Base-by-base conservation (phyloP, 2,113 vertebrate species). In the Gorsachius goisagi region DNA sequence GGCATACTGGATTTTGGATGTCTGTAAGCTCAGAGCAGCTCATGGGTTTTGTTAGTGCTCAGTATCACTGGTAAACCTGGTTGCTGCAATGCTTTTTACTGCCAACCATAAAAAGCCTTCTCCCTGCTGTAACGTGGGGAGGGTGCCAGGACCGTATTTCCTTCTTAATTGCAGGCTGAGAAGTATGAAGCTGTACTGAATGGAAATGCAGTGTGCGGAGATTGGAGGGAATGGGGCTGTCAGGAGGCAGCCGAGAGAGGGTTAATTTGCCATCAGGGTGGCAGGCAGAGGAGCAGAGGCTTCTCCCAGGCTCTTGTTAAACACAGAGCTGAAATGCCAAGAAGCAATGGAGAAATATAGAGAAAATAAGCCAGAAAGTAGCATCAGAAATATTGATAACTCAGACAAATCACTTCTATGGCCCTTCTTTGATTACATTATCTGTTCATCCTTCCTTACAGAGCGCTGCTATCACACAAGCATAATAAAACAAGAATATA, bases 401-500 rank as follows among this genome's bases (percentile, higher is more conserved):
- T 74, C 39, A 19, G 64, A 37, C 69, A 90, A 96, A 96, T 93
- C 77, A 72, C 90, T 94, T 76, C 80, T 93, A 0, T 85, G 95
- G 93, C 90, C 92, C 49, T 94, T 39, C 80, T 88, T 93, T 90
- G 92, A 92, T 94, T 88, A 80, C 22, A 11, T 74, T 85, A 53
- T 84, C 94, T 85, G 80, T 66, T 89, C 80, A 56, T 64, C 45
- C 86, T 76, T 41, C 80, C 67, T 90, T 58, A 49, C 83, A 91
- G 72, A 97, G 80, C 12, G 2, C 74, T 82, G 88, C 91, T 82
- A 83, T 83, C 80, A 44, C 88, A 90, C 83, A 93, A 97, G 94
- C 78, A 88, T 96, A 96, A 97, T 94, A 94, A 95, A 97, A 90
- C 90, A 93, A 95, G 93, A 81, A 80, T 52, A 90, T 85, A 96